Evolutionary conservation across 2,888 invertebrate genomes (phyloP).

Genomic region (Norana najaformis): DNA sequence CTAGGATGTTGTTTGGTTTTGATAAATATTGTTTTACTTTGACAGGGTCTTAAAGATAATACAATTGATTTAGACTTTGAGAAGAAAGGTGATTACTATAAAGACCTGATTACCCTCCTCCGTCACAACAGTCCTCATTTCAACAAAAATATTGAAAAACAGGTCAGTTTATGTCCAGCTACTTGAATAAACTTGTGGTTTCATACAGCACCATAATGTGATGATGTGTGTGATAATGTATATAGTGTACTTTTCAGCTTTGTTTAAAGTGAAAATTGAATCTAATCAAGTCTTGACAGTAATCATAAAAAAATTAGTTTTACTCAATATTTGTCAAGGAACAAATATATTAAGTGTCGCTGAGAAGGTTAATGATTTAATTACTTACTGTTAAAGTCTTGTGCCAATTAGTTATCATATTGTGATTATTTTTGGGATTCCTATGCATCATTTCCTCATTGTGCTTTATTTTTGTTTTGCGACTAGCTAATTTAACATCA

Average conservation of each 20-base stretch:
- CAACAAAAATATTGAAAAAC: slow-evolving; percentile 56
- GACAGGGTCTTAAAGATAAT: slow-evolving; percentile 19
- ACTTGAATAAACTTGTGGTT: background rate
- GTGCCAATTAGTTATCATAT: background rate
- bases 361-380: too few species aligned
- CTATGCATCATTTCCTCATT: background rate
- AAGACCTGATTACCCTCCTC: slow-evolving; percentile 55
- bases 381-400: background rate
- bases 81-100: slow-evolving; percentile 52
- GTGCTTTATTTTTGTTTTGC: background rate
- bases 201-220: background rate
- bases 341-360: background rate
- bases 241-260: background rate
- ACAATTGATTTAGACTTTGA: slow-evolving; percentile 54
- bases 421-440: background rate
- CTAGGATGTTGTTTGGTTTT: too few species aligned
- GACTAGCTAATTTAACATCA: background rate
- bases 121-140: slow-evolving; percentile 58
- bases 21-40: background rate
- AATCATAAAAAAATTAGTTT: background rate
- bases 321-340: background rate
- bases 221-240: background rate
- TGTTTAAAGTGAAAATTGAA: background rate
- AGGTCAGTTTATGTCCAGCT: slow-evolving; percentile 45
- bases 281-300: background rate